Percentiles rank a stretch among this genome's conserved stretches.
Conservation (phyloP, 2,113 vertebrate species). For the Zosterops lateralis region DNA sequence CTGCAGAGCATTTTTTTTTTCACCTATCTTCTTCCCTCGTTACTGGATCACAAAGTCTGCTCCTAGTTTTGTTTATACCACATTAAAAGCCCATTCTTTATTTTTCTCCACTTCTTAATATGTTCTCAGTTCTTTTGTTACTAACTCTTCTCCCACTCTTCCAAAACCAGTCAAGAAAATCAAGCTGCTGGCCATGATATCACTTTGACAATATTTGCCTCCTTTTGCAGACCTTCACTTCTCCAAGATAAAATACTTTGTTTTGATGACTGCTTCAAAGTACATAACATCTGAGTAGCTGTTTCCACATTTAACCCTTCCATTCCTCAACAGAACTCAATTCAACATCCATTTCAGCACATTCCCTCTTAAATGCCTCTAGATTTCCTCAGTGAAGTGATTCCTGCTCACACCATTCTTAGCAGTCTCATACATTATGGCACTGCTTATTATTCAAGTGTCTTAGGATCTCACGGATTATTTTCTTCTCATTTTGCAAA, state of each 20-base stretch:
- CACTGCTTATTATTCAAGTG: background rate
- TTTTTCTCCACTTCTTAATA: background rate
- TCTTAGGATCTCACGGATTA: background rate
- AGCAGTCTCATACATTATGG: background rate
- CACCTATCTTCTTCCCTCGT: background rate
- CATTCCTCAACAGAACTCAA: background rate
- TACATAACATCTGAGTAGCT: background rate
- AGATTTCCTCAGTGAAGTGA: background rate
- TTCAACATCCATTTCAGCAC: background rate
- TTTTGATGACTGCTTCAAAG: background rate
- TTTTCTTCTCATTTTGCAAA: background rate
- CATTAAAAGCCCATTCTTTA: background rate
- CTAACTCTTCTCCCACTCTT: background rate
- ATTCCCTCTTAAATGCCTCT: background rate
- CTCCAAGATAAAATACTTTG: background rate
- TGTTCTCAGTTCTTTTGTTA: background rate
- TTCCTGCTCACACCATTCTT: background rate
- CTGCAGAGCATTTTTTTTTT: background rate
- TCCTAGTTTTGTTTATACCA: background rate
- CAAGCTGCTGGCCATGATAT: background rate
- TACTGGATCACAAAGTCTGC: background rate
- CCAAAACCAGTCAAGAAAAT: background rate
- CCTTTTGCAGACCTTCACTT: background rate
- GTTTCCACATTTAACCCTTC: background rate
- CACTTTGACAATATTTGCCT: background rate